These are phyloP conservation scores for Leptinotarsa undecemlineata DNA, from an alignment of 1,140 invertebrate species.

Conservation along the genomic window DNA sequence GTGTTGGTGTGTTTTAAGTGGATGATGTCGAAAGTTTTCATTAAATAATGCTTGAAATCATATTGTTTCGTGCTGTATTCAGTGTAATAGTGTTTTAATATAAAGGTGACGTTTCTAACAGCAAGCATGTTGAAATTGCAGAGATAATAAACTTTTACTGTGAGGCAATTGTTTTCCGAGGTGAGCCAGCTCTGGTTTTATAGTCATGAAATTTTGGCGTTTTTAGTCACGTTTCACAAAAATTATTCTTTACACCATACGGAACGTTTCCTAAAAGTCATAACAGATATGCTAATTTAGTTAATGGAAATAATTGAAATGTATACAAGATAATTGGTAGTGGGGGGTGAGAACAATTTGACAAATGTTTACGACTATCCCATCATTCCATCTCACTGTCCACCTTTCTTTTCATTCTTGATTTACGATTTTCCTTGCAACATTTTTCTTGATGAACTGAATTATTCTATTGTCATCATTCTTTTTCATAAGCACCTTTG, in stretches of 20 bases:
- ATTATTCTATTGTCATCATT: background rate
- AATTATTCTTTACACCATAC: background rate
- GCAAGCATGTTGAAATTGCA: background rate
- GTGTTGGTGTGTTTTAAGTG: background rate
- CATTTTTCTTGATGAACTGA: too few species aligned
- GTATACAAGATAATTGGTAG: conserved; percentile 7
- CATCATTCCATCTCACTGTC: background rate
- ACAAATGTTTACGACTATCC: conserved; percentile 11
- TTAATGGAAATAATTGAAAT: conserved; percentile 4
- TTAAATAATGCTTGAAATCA: background rate
- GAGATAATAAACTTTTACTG: background rate
- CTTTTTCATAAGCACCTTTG: background rate
- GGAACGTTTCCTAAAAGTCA: background rate
- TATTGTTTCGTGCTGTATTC: background rate
- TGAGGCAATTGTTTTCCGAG: background rate
- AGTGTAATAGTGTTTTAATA: conserved; percentile 8
- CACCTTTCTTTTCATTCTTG: conserved; percentile 10
- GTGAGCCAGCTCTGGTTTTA: background rate
- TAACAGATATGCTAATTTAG: background rate
- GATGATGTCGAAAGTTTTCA: background rate
- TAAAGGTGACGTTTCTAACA: background rate
- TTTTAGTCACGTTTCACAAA: background rate
- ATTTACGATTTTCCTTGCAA: background rate
- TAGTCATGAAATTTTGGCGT: background rate
- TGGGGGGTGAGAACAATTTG: conserved; percentile 4